These are phyloP conservation scores for Pseudoatta argentina DNA, from an alignment of 1,140 invertebrate genomes.

Conservation along the genomic window DNA sequence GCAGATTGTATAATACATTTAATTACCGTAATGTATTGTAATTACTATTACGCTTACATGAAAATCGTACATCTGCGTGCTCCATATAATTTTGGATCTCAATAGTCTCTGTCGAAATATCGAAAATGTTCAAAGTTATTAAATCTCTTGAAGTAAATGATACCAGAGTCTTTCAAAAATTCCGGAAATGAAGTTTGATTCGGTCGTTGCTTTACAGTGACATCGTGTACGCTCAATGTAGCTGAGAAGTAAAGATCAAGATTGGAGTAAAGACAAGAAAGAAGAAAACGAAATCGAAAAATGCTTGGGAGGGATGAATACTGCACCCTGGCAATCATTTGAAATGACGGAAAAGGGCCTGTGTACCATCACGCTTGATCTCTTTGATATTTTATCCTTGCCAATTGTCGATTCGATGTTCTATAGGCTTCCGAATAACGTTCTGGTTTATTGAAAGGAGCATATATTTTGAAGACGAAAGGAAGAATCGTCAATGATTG, in stretches of 20 bases:
- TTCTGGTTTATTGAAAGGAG: slow-evolving; percentile 1
- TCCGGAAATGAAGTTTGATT: slow-evolving; percentile 25
- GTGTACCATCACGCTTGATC: slow-evolving; percentile 9
- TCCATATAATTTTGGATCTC: not conserved
- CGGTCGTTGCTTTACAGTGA: not conserved
- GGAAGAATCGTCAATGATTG: slow-evolving; percentile 10
- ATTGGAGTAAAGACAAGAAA: not conserved
- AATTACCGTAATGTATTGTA: not conserved
- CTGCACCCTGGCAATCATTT: not conserved
- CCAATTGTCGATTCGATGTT: slow-evolving; percentile 25
- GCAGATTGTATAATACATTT: slow-evolving; percentile 8
- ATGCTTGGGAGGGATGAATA: not conserved
- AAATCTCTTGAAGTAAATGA: slow-evolving; percentile 21
- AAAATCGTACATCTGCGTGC: not conserved
- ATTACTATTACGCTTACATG: not conserved
- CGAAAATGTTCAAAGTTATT: slow-evolving; percentile 39
- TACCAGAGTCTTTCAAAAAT: slow-evolving; percentile 17
- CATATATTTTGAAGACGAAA: not conserved
- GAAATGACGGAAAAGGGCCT: slow-evolving; percentile 24
- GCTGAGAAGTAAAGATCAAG: not conserved
- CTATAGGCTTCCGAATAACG: not conserved
- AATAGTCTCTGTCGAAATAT: not conserved
- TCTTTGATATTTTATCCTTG: slow-evolving; percentile 25
- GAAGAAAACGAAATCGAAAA: slow-evolving; percentile 11
- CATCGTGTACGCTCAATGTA: not conserved